Conservation (phyloP, 64 coral and sea anemone species). For the Acropora tenuis region DNA sequence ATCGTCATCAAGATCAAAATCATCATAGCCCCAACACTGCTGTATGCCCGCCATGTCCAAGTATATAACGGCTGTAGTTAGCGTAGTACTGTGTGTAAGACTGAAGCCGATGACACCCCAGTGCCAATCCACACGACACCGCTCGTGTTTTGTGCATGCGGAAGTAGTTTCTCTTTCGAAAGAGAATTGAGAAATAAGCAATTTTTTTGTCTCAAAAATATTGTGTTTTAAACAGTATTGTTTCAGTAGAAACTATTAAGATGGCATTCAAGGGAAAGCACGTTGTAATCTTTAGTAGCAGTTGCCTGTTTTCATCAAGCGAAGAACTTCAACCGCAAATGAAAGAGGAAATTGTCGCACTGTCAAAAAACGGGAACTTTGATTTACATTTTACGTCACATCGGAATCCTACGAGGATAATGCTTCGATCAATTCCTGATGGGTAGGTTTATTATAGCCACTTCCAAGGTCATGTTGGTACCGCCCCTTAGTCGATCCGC, state of each 20-base stretch:
- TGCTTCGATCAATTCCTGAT: not conserved
- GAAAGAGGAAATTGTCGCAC: not conserved
- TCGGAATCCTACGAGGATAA: not conserved
- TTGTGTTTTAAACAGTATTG: not conserved
- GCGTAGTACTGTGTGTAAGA: no score
- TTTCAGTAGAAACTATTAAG: not conserved
- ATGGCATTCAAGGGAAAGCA: not conserved
- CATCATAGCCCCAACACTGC: not conserved
- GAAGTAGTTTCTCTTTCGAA: no score
- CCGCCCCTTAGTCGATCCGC: no score
- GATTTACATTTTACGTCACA: not conserved
- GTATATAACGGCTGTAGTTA: not conserved
- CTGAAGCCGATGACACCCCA: no score
- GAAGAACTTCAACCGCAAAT: not conserved
- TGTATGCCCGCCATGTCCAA: not conserved
- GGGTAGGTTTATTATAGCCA: not conserved
- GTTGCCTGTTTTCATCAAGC: not conserved
- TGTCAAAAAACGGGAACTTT: not conserved
- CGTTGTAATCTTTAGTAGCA: conserved; percentile 14
- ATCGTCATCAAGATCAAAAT: not conserved
- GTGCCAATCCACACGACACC: no score
- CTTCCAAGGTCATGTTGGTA: not conserved
- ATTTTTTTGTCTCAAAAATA: no score
- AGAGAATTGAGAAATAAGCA: no score
- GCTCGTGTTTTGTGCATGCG: no score